A percentile compares a stretch with the other conserved stretches of the same genome.
phyloP scores from a whole-genome alignment of 1,140 invertebrate species.

The Thalassaphorura encarpata region DNA sequence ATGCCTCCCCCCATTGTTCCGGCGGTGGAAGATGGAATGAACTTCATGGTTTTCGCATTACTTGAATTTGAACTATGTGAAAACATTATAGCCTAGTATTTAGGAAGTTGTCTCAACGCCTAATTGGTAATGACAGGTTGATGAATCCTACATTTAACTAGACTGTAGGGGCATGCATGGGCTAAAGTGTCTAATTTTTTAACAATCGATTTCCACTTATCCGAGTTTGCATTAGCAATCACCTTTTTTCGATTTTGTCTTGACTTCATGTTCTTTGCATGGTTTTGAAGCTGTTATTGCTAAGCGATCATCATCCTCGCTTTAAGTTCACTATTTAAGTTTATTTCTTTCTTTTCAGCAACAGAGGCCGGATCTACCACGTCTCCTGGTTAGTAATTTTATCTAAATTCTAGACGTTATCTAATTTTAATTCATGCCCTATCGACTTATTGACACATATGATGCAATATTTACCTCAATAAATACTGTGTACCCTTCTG shows the following conservation, averaged over 20 bases:
- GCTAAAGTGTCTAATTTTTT: not conserved
- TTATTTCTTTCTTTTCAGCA: slow-evolving; percentile 32
- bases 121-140: too few species aligned
- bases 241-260: not conserved
- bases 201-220: not conserved
- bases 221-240: not conserved
- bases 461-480: too few species aligned
- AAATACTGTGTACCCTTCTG: too few species aligned
- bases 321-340: not conserved
- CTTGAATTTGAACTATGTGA: too few species aligned
- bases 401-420: not conserved
- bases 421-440: too few species aligned
- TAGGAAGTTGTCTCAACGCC: too few species aligned
- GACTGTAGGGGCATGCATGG: not conserved
- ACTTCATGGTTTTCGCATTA: too few species aligned
- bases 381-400: slow-evolving; percentile 33
- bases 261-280: not conserved
- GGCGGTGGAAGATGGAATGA: too few species aligned
- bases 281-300: not conserved
- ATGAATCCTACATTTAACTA: not conserved
- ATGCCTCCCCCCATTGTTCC: too few species aligned
- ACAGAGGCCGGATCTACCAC: slow-evolving; percentile 34
- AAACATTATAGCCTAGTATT: too few species aligned
- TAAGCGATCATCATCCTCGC: not conserved
- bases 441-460: too few species aligned